phyloP scores from a whole-genome alignment of 2,888 invertebrate genomes.

The Drosophila fungiperda region DNA sequence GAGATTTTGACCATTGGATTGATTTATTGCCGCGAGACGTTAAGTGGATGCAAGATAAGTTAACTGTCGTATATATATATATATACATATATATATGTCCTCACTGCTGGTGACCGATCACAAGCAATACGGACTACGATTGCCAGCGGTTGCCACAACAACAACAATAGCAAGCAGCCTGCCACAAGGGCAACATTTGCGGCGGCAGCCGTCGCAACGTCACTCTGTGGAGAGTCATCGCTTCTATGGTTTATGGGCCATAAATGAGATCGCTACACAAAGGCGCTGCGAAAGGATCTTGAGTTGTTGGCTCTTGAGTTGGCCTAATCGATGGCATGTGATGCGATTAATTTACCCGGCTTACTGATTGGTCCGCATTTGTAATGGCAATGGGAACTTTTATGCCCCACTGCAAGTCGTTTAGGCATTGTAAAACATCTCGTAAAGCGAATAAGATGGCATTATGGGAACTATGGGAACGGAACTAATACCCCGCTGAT shows the following conservation, averaged over 20 bases:
- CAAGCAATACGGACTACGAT: conserved; percentile 54
- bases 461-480: conserved; percentile 71
- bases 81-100: conserved; percentile 51
- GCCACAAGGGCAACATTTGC: conserved; percentile 26
- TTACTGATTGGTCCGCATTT: conserved; percentile 69
- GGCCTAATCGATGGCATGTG: conserved; percentile 40
- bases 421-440: conserved; percentile 75
- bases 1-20: conserved; percentile 78
- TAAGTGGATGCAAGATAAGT: conserved; percentile 83
- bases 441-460: conserved; percentile 65
- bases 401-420: conserved; percentile 65
- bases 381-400: conserved; percentile 61
- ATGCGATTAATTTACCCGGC: conserved; percentile 73
- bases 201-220: conserved; percentile 17
- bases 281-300: conserved; percentile 57
- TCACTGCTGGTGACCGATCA: conserved; percentile 76
- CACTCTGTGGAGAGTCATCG: conserved; percentile 19
- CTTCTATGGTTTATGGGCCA: conserved; percentile 74
- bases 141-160: conserved; percentile 34
- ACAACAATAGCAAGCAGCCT: conserved; percentile 19
- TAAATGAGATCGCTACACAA: conserved; percentile 76
- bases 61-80: conserved; percentile 69
- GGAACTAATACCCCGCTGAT: conserved; percentile 71
- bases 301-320: conserved; percentile 27
- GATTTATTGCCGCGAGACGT: conserved; percentile 82